A percentile compares a stretch with the other conserved stretches of the same genome.
Conservation (phyloP, 1,140 invertebrate species). For the Penaeus chinensis region DNA sequence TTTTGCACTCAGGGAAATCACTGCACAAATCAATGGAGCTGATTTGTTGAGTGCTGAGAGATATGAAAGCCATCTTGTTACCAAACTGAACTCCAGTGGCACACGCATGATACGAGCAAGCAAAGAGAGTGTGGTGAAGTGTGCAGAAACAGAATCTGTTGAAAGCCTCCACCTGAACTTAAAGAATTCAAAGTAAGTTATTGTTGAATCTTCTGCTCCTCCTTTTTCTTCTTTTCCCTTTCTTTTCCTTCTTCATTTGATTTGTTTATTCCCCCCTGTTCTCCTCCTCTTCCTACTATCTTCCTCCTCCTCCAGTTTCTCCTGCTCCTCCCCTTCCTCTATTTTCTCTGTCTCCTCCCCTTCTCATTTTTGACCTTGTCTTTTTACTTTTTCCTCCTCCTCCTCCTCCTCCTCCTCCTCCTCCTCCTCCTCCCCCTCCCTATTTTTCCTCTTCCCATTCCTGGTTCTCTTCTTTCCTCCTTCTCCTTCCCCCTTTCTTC, state of each 20-base stretch:
- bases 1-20: constrained; percentile 32
- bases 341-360: background rate
- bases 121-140: background rate
- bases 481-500: no score
- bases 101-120: background rate
- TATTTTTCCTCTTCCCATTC: no score
- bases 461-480: no score
- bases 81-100: constrained; percentile 23
- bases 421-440: no score
- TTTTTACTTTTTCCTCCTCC: no score
- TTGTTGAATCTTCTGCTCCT: no score
- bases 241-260: background rate
- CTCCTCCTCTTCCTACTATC: background rate
- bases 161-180: no score
- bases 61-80: constrained; percentile 25
- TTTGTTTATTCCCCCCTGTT: background rate
- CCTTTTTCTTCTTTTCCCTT: background rate
- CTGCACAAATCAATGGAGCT: constrained; percentile 9
- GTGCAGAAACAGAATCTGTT: constrained; percentile 20
- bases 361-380: no score
- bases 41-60: constrained; percentile 21
- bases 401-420: no score
- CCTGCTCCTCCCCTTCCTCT: no score
- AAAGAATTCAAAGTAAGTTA: no score
- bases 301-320: no score